phyloP scores from a whole-genome alignment of 2,797 vertebrate genomes.

The Sphaeramia orbicularis region DNA sequence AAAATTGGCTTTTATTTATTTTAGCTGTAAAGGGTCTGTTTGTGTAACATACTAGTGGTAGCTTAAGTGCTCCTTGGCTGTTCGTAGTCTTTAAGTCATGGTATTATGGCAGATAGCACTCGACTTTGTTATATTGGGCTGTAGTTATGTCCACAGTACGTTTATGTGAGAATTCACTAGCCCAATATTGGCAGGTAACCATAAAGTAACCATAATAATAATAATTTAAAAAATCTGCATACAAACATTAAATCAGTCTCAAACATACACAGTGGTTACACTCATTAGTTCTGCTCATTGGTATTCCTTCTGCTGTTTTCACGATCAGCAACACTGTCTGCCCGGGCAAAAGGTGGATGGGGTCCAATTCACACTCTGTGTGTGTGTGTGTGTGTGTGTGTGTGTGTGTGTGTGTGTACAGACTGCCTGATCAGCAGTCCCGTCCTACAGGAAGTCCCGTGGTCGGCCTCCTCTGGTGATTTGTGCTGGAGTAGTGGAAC shows the following conservation, averaged over 20 bases:
- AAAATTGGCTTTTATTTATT: slow-evolving; percentile 23
- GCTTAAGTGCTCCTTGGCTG: too few relatives aligned
- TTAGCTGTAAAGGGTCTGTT: slow-evolving; percentile 5
- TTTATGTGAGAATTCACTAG: too few relatives aligned
- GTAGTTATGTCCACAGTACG: too few relatives aligned
- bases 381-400: slow-evolving; percentile 41
- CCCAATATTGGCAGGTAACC: too few relatives aligned
- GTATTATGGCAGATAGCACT: too few relatives aligned
- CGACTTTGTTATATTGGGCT: too few relatives aligned
- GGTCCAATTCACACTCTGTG: slow-evolving; percentile 62
- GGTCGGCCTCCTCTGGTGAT: slow-evolving; percentile 73
- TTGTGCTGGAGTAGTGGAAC: slow-evolving; percentile 73
- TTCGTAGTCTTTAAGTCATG: too few relatives aligned
- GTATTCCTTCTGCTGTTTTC: slow-evolving; percentile 73
- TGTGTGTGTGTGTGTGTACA: slow-evolving; percentile 43
- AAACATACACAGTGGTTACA: slow-evolving; percentile 35
- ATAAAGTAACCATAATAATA: too few relatives aligned
- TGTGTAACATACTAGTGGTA: neutral
- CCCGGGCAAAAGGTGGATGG: slow-evolving; percentile 70
- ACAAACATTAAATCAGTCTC: slow-evolving; percentile 3
- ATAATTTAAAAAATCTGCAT: too few relatives aligned
- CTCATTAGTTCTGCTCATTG: slow-evolving; percentile 65
- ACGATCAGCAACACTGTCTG: slow-evolving; percentile 67
- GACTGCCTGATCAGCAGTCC: slow-evolving; percentile 84
- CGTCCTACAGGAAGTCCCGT: slow-evolving; percentile 79